Percentiles rank a stretch among this genome's conserved stretches.
Evolutionary conservation across 1,140 invertebrate genomes (phyloP).

Genomic region (Hyles vespertilio): DNA sequence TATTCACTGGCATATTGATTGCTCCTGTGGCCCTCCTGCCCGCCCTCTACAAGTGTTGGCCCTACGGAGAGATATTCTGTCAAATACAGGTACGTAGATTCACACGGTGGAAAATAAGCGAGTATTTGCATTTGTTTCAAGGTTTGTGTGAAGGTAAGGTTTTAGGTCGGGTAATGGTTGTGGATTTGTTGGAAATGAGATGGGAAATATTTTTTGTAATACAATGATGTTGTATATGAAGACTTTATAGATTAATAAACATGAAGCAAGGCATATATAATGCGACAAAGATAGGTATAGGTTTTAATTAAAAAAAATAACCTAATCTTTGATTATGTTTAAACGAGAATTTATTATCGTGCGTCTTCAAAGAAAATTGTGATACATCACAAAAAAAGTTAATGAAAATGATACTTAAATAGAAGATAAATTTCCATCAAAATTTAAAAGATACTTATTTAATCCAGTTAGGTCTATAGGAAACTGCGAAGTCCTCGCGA

Average conservation of each 20-base stretch:
- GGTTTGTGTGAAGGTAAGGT: too few species aligned
- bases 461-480: constrained; percentile 53
- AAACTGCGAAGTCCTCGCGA: constrained; percentile 40
- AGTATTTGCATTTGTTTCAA: not conserved
- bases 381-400: constrained; percentile 1
- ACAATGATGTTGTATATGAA: too few species aligned
- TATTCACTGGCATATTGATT: constrained; percentile 88
- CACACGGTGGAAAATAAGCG: not conserved
- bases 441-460: constrained; percentile 48
- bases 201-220: too few species aligned
- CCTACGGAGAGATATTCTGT: constrained; percentile 91
- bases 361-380: not conserved
- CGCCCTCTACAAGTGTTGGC: constrained; percentile 89
- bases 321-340: not conserved
- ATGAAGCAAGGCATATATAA: too few species aligned
- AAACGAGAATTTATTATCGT: too few species aligned
- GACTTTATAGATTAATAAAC: too few species aligned
- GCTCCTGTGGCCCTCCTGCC: constrained; percentile 88
- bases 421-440: constrained; percentile 41
- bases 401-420: constrained; percentile 13
- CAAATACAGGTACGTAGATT: constrained; percentile 86
- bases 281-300: too few species aligned
- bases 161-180: too few species aligned
- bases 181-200: too few species aligned
- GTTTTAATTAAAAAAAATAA: too few species aligned